phyloP scores from a whole-genome alignment of 1,140 invertebrate species.

The Drosophila guanche region DNA sequence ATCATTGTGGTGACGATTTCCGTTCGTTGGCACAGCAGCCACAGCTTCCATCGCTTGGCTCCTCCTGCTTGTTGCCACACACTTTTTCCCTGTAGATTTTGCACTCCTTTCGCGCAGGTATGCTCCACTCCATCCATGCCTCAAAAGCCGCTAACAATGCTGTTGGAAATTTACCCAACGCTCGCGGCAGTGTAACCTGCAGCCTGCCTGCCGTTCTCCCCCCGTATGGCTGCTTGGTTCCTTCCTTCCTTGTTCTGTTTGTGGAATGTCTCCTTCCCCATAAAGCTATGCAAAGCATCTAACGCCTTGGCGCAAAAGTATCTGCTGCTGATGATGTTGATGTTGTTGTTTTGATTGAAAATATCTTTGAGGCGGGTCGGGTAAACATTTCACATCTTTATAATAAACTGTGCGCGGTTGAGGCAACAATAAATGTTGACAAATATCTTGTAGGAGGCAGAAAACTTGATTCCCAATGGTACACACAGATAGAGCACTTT shows the following conservation, averaged over 20 bases:
- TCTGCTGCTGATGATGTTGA: constrained; percentile 10
- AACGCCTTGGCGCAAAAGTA: constrained; percentile 47
- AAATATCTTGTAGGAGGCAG: constrained; percentile 14
- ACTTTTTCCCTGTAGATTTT: background rate
- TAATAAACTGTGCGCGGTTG: constrained; percentile 13
- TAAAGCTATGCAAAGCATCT: constrained; percentile 65
- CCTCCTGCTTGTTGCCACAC: constrained; percentile 4
- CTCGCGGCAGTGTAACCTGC: constrained; percentile 39
- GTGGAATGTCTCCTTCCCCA: constrained; percentile 46
- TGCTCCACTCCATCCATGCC: constrained; percentile 12
- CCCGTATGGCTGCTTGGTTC: background rate
- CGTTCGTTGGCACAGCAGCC: constrained; percentile 11
- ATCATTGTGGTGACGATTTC: constrained; percentile 61
- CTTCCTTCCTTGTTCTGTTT: constrained; percentile 52
- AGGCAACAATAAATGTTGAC: constrained; percentile 25
- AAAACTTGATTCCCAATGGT: constrained; percentile 11
- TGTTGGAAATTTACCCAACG: constrained; percentile 40
- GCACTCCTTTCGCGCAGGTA: no score
- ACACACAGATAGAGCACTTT: constrained; percentile 3
- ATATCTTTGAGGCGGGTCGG: constrained; percentile 23
- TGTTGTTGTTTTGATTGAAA: constrained; percentile 60
- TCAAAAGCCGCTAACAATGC: constrained; percentile 57
- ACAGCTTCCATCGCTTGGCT: background rate
- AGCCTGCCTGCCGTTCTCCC: constrained; percentile 10
- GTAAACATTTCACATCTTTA: constrained; percentile 11